Base-by-base conservation (phyloP, 2,888 invertebrate genomes). In the Sarcophaga rosellei region DNA sequence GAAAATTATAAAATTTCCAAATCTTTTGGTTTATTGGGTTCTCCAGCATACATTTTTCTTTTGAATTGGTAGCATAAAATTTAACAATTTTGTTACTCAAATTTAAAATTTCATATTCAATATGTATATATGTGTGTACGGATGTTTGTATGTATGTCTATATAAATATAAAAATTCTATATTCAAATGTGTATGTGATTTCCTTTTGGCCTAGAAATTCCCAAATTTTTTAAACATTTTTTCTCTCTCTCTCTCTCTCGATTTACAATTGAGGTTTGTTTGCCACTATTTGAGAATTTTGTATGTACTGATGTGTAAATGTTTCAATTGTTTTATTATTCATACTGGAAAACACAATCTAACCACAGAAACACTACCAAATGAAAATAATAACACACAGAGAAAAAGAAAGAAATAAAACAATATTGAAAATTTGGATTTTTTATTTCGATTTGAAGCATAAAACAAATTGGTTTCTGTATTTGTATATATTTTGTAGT, bases 381-480 rank as follows among this genome's bases (percentile, higher is more conserved):
- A 35, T 35, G 45, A 74, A 68, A 66, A 45, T 68, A 68, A 62
- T 45, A 63, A 63, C 12, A 63, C 12, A 45, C 12, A 21, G 21
- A 68, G 21, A 15, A 68, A 68, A 20, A 20, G 11, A 47, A 45
- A 68, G 21, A 21, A 68, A 68, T 68, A 20, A 20, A 35, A 75
- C 68, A 81, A 62, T 75, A 81, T 81, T 53, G n/a, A 20, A 74
- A 57, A 68, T 61, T 72, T 77, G 21, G n/a, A 65, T 75, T 12
- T 17, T 12, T 75, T 81, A 44, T 44, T 17, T 12, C 35, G 35
- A 66, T 61, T 35, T 81, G 17, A 62, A 53, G 53, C 61, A 20
- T 63, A 69, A 68, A 81, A 81, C 63, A 70, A 81, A 75, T 75
- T 75, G 74, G n/a, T 62, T 81, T 74, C 69, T 74, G 44, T 72